These are phyloP conservation scores for Argya squamiceps DNA, from an alignment of 2,797 vertebrate genomes.

Conservation along the genomic window DNA sequence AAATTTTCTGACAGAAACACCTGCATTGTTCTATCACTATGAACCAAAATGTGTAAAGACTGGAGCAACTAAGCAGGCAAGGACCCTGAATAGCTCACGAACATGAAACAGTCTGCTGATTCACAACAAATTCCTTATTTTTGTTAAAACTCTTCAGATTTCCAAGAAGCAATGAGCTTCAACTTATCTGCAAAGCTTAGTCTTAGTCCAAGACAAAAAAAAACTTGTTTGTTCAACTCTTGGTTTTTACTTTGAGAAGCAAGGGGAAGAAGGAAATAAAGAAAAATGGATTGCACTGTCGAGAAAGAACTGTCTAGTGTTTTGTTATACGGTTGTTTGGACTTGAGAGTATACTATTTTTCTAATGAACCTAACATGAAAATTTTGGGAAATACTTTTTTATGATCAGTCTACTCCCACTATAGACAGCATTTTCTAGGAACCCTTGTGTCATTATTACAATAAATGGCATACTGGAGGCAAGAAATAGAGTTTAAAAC, in stretches of 20 bases:
- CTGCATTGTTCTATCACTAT: background rate
- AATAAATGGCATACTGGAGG: background rate
- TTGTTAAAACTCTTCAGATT: background rate
- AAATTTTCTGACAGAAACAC: background rate
- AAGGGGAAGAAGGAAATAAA: background rate
- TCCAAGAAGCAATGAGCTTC: background rate
- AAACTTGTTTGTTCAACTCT: background rate
- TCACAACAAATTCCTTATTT: background rate
- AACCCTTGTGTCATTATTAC: background rate
- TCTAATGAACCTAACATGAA: background rate
- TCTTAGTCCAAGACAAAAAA: background rate
- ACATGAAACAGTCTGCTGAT: fast-evolving
- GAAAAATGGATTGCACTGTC: background rate
- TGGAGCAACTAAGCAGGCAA: background rate
- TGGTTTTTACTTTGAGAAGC: background rate
- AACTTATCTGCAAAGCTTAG: background rate
- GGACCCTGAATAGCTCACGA: background rate
- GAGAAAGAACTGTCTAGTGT: background rate
- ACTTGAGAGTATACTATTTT: background rate
- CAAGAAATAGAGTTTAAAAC: background rate
- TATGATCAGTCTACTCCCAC: background rate
- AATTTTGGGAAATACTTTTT: background rate
- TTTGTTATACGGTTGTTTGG: background rate
- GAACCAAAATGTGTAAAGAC: fast-evolving
- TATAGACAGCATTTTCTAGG: background rate